These are phyloP conservation scores for Stenolophus ochropezus DNA, from an alignment of 2,888 invertebrate species.

Conservation along the genomic window DNA sequence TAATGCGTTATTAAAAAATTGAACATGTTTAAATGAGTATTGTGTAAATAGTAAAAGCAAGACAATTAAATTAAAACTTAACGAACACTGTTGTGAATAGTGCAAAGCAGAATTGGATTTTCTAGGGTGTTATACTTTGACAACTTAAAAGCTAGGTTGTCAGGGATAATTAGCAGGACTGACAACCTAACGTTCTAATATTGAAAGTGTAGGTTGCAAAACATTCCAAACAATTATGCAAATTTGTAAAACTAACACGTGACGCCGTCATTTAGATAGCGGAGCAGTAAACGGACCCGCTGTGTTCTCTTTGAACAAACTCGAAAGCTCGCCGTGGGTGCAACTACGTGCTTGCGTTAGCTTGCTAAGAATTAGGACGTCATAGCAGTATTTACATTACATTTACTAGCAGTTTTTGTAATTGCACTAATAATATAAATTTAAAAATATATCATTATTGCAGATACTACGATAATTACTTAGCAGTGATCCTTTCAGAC, in stretches of 20 bases:
- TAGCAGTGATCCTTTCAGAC: too few relatives aligned
- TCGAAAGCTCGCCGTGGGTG: not conserved
- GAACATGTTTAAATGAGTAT: too few relatives aligned
- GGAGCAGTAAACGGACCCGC: not conserved
- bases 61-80: too few relatives aligned
- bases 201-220: not conserved
- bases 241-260: not conserved
- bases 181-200: not conserved
- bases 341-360: not conserved
- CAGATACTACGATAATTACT: too few relatives aligned
- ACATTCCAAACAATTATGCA: constrained; percentile 5
- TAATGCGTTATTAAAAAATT: too few relatives aligned
- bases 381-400: not conserved
- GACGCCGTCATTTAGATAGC: not conserved
- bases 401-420: too few relatives aligned
- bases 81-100: too few relatives aligned
- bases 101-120: not conserved
- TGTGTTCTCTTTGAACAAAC: constrained; percentile 2
- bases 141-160: not conserved
- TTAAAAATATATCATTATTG: too few relatives aligned
- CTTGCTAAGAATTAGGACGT: not conserved
- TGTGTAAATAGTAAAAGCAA: too few relatives aligned
- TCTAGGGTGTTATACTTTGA: not conserved
- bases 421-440: too few relatives aligned
- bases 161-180: not conserved